phyloP scores from a whole-genome alignment of 2,888 invertebrate genomes.

The Xylophagus ater region DNA sequence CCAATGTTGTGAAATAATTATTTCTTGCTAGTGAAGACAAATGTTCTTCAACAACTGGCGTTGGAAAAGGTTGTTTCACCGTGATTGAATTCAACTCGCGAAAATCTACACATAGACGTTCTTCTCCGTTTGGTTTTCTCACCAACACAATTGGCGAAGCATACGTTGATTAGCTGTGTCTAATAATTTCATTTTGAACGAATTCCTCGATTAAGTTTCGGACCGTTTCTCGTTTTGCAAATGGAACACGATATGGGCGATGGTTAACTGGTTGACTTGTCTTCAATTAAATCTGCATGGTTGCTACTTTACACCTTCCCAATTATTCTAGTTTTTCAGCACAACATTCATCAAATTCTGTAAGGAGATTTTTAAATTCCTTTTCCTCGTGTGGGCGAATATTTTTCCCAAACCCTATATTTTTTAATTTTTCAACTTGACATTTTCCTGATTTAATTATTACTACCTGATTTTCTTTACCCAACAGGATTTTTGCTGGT shows the following conservation, averaged over 20 bases:
- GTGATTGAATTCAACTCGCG: conserved; percentile 25
- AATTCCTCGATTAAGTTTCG: conserved; percentile 10
- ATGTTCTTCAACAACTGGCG: conserved; percentile 32
- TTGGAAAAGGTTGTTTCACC: conserved; percentile 26
- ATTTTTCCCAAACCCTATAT: too few relatives aligned
- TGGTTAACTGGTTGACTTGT: conserved; percentile 8
- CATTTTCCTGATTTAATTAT: too few relatives aligned
- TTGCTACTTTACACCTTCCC: too few relatives aligned
- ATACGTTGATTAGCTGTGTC: conserved; percentile 17
- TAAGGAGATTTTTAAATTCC: too few relatives aligned
- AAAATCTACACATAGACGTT: conserved; percentile 23
- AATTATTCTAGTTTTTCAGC: too few relatives aligned
- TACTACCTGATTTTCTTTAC: too few relatives aligned
- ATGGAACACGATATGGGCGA: conserved; percentile 9
- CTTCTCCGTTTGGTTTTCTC: conserved; percentile 20
- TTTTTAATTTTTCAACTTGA: too few relatives aligned
- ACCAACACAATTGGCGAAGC: conserved; percentile 23
- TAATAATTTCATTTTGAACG: conserved; percentile 12
- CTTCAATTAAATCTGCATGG: conserved; percentile 11
- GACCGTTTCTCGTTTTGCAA: conserved; percentile 10
- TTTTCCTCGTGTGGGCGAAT: too few relatives aligned
- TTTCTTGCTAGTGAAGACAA: conserved; percentile 24
- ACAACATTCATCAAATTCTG: too few relatives aligned
- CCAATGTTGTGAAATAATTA: conserved; percentile 24
- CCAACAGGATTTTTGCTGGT: too few relatives aligned